Evolutionary conservation across 2,113 vertebrate genomes (phyloP).

Genomic region (Tachycineta bicolor): DNA sequence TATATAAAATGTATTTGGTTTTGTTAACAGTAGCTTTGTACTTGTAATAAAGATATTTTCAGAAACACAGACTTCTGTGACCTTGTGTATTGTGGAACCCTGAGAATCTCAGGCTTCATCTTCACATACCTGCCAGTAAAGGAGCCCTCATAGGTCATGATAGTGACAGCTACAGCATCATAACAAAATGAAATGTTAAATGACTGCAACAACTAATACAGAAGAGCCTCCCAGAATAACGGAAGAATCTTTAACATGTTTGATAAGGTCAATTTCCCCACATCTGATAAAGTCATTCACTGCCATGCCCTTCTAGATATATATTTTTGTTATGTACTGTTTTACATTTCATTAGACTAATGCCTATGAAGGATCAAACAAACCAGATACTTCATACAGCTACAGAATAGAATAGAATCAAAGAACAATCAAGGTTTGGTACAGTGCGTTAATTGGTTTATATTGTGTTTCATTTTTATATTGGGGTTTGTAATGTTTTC

Average conservation of each 20-base stretch:
- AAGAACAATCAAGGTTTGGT: not conserved
- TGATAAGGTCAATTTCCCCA: not conserved
- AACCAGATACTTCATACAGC: not conserved
- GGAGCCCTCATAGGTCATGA: not conserved
- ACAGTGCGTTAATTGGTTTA: too few species aligned
- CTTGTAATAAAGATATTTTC: not conserved
- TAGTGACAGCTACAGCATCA: not conserved
- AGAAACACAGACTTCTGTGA: not conserved
- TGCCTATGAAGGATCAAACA: not conserved
- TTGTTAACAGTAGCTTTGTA: not conserved
- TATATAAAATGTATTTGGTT: not conserved
- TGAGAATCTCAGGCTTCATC: not conserved
- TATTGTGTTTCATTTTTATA: too few species aligned
- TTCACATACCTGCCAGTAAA: rapidly evolving
- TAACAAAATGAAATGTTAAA: not conserved
- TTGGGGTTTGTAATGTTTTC: too few species aligned
- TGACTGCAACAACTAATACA: not conserved
- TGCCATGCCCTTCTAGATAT: not conserved
- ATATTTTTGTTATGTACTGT: not conserved
- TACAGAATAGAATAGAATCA: not conserved
- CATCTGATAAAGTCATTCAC: slow-evolving; percentile 4
- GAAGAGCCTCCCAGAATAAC: not conserved
- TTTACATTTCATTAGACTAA: not conserved
- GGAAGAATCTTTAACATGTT: not conserved
- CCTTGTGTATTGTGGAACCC: not conserved